Conservation (phyloP, 1,140 invertebrate species). For the Medauroidea extradentata region DNA sequence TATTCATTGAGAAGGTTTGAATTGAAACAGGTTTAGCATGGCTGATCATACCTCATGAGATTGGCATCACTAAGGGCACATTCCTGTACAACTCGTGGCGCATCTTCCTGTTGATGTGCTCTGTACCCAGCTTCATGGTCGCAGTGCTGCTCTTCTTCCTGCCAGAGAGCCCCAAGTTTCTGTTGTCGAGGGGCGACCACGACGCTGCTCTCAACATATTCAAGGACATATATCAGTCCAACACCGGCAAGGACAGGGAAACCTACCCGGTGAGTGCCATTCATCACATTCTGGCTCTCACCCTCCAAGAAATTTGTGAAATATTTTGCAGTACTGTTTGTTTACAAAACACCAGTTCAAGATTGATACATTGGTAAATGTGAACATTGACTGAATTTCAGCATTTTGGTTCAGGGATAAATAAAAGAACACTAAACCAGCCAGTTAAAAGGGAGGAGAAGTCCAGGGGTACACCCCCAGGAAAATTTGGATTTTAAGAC, state of each 20-base stretch:
- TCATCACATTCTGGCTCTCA: too few relatives aligned
- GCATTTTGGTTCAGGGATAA: too few relatives aligned
- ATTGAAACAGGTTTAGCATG: constrained; percentile 77
- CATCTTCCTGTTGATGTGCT: constrained; percentile 82
- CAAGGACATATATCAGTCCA: constrained; percentile 70
- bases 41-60: constrained; percentile 52
- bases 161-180: constrained; percentile 90
- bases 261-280: constrained; percentile 62
- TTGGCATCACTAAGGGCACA: constrained; percentile 28
- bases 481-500: too few relatives aligned
- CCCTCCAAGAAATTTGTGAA: too few relatives aligned
- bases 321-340: too few relatives aligned
- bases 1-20: too few relatives aligned
- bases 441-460: too few relatives aligned
- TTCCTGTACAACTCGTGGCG: constrained; percentile 89
- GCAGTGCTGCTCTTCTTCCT: constrained; percentile 74
- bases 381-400: too few relatives aligned
- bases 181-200: constrained; percentile 68
- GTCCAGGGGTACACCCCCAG: too few relatives aligned
- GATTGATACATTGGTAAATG: too few relatives aligned
- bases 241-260: constrained; percentile 67
- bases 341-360: too few relatives aligned
- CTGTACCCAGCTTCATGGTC: constrained; percentile 79
- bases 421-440: too few relatives aligned
- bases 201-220: constrained; percentile 77